These are phyloP conservation scores for Altica lythri DNA, from an alignment of 2,888 invertebrate species.

Conservation along the genomic window DNA sequence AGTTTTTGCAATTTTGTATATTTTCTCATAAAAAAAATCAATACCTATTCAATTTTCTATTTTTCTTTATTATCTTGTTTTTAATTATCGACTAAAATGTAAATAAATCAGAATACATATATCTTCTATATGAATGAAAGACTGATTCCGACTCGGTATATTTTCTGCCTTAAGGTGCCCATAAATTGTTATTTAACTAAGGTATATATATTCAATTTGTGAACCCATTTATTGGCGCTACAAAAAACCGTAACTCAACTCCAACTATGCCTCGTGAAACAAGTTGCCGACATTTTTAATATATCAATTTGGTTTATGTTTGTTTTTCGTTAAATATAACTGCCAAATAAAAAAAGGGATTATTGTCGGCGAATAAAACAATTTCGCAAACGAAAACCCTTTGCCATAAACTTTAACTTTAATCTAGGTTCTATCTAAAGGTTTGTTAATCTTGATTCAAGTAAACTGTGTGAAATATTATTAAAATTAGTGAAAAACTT, in stretches of 20 bases:
- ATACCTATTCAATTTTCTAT: no score
- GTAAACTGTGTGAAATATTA: no score
- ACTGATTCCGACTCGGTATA: conserved; percentile 29
- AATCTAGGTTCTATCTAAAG: no score
- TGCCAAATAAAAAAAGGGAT: no score
- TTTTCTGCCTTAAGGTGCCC: conserved; percentile 32
- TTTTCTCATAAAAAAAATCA: no score
- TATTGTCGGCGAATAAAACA: no score
- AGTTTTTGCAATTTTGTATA: no score
- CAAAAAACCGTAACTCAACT: conserved; percentile 35
- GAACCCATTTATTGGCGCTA: conserved; percentile 42
- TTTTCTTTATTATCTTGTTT: not conserved
- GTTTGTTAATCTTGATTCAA: no score
- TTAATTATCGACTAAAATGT: conserved; percentile 14
- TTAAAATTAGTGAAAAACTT: no score
- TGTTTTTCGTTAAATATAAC: conserved; percentile 17
- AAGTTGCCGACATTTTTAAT: conserved; percentile 32
- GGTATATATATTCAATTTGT: conserved; percentile 43
- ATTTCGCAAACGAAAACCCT: no score
- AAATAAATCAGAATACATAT: conserved; percentile 30
- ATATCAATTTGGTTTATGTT: conserved; percentile 31
- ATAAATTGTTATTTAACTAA: conserved; percentile 42
- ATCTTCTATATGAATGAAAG: conserved; percentile 31
- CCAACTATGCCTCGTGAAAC: conserved; percentile 29
- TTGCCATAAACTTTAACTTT: no score